Percentiles rank a stretch among this genome's conserved stretches.
Conservation (phyloP, 2,113 vertebrate genomes). For the Gambusia holbrooki region DNA sequence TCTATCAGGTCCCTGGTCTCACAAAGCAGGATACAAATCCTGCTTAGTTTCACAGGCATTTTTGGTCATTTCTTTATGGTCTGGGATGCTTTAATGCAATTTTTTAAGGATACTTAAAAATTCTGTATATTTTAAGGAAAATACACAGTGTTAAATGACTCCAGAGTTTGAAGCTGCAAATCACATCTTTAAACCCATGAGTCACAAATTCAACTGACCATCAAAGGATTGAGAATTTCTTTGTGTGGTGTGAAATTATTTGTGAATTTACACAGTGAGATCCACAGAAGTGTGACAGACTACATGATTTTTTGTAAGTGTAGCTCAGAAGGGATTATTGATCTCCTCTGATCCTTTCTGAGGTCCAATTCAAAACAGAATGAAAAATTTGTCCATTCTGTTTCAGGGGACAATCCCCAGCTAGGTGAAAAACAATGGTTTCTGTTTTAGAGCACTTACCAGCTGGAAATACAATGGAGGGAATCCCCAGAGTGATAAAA, state of each 20-base stretch:
- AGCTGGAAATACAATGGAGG: no score
- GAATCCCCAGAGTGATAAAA: no score
- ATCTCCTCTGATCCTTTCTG: slow-evolving; percentile 1
- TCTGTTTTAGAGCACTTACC: no score
- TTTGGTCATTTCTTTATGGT: no score
- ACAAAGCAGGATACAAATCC: no score
- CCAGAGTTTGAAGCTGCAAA: neutral
- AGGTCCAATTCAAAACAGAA: slow-evolving; percentile 30
- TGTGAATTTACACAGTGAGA: neutral
- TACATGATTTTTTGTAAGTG: slow-evolving; percentile 6
- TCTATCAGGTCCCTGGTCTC: no score
- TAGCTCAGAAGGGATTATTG: neutral
- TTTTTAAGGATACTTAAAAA: no score
- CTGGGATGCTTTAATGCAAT: no score
- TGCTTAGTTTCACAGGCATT: no score
- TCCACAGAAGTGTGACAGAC: neutral
- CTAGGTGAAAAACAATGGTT: slow-evolving; percentile 6
- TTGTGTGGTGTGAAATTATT: neutral
- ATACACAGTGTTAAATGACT: neutral
- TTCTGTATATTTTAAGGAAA: no score
- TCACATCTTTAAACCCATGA: neutral
- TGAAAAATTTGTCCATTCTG: slow-evolving; percentile 61
- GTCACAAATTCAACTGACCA: neutral
- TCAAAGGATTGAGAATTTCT: neutral
- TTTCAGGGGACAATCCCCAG: slow-evolving; percentile 11